These are phyloP conservation scores for Cinclus cinclus DNA, from an alignment of 2,113 vertebrate species.

Conservation along the genomic window DNA sequence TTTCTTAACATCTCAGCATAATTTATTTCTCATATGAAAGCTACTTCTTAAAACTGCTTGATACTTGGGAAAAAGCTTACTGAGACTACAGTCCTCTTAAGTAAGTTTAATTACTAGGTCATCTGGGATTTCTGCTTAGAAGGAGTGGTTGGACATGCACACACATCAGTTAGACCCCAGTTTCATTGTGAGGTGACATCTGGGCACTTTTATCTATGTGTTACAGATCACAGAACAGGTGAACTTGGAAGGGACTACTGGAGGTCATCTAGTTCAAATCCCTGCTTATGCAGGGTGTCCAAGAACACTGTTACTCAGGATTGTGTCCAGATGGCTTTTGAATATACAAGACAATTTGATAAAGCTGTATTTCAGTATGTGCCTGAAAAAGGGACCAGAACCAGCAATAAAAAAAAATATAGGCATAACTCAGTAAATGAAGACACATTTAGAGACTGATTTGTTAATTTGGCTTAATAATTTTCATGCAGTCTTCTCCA, in stretches of 20 bases:
- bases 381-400: not conserved
- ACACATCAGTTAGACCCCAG: not conserved
- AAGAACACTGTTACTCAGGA: not conserved
- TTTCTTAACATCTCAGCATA: not conserved
- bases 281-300: not conserved
- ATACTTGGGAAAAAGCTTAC: not conserved
- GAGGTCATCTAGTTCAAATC: not conserved
- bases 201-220: not conserved
- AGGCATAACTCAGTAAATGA: not conserved
- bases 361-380: not conserved
- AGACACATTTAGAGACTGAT: not conserved
- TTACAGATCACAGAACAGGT: not conserved
- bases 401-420: not conserved
- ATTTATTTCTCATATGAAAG: not conserved
- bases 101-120: not conserved
- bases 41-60: not conserved
- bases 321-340: not conserved
- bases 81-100: not conserved
- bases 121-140: not conserved
- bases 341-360: not conserved
- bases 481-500: not conserved
- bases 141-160: accelerated
- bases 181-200: not conserved
- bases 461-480: not conserved
- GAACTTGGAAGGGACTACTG: not conserved